phyloP scores from a whole-genome alignment of 2,797 vertebrate genomes.

The Rallus crepitans region DNA sequence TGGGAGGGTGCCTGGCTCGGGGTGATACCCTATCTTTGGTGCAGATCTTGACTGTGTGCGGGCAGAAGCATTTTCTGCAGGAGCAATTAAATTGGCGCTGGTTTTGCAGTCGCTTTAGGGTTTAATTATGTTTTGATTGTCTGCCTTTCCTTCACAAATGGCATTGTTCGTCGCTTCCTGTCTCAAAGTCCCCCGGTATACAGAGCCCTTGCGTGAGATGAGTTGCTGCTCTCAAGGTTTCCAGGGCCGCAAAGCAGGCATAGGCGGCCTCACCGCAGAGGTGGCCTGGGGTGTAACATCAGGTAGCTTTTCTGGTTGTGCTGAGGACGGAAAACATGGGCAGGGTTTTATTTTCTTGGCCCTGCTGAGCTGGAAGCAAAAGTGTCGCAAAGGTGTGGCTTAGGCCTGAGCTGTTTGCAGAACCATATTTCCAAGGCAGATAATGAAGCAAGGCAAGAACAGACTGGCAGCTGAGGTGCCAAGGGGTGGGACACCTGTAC shows the following conservation, averaged over 20 bases:
- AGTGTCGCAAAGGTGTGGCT: slow-evolving; percentile 31
- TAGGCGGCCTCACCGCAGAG: background rate
- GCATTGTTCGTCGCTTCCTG: background rate
- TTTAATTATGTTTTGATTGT: background rate
- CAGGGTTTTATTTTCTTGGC: background rate
- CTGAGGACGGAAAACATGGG: background rate
- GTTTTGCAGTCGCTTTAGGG: background rate
- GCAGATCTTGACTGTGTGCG: background rate
- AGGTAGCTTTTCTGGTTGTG: slow-evolving; percentile 6
- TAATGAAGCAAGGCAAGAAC: slow-evolving; percentile 14
- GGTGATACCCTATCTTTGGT: background rate
- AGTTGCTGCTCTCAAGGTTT: background rate
- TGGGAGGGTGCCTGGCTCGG: background rate
- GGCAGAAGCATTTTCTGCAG: background rate
- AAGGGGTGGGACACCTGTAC: background rate
- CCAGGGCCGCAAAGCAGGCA: background rate
- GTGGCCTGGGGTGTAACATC: background rate
- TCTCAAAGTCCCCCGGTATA: background rate
- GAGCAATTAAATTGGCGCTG: background rate
- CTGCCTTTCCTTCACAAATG: background rate
- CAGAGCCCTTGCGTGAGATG: background rate
- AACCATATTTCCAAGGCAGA: background rate
- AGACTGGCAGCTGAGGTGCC: background rate
- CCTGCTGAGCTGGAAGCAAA: background rate
- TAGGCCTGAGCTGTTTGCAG: background rate